A percentile compares a stretch with the other conserved stretches of the same genome.
Evolutionary conservation across 1,140 invertebrate genomes (phyloP).

Genomic region (Galendromus occidentalis): DNA sequence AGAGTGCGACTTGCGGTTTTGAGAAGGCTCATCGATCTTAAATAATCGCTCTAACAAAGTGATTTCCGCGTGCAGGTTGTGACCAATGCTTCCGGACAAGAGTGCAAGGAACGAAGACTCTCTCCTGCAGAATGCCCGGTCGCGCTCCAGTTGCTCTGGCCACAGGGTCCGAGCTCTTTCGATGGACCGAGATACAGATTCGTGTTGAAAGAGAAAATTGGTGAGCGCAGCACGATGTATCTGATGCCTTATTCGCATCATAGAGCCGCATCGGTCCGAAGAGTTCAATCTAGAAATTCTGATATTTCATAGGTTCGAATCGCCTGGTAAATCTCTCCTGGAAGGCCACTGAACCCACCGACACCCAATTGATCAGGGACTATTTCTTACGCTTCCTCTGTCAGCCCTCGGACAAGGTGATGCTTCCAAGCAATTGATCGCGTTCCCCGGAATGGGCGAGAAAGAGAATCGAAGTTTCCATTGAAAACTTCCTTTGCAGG

Average conservation of each 20-base stretch:
- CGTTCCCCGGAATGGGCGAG: no score
- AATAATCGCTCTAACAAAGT: no score
- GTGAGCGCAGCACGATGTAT: background rate
- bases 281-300: background rate
- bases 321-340: background rate
- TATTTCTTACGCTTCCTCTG: slow-evolving; percentile 76
- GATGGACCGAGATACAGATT: slow-evolving; percentile 19
- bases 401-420: slow-evolving; percentile 49
- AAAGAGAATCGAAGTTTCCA: no score
- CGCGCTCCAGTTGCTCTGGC: slow-evolving; percentile 78
- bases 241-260: background rate
- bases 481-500: slow-evolving; percentile 27
- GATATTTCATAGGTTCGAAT: background rate
- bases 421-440: no score
- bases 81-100: slow-evolving; percentile 47
- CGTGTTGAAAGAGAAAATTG: slow-evolving; percentile 18
- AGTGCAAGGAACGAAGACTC: slow-evolving; percentile 76
- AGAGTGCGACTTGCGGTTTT: no score
- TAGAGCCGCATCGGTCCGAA: background rate
- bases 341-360: slow-evolving; percentile 56
- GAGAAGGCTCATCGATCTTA: no score
- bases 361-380: slow-evolving; percentile 67
- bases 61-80: background rate
- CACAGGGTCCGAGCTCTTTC: slow-evolving; percentile 33
- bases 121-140: slow-evolving; percentile 68